Conservation (phyloP, 2,888 invertebrate genomes). For the Erannis defoliaria region DNA sequence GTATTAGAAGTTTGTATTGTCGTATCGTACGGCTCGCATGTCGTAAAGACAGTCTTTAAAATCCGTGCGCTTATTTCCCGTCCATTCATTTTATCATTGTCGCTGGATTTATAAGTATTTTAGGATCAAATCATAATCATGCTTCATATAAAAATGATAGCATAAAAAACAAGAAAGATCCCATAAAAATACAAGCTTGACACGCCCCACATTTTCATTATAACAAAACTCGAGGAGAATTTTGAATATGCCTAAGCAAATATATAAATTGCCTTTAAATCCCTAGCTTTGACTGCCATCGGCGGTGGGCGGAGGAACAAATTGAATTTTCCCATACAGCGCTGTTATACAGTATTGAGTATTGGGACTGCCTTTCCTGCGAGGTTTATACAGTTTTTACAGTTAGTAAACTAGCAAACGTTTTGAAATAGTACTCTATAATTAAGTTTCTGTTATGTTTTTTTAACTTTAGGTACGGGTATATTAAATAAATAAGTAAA, state of each 20-base stretch:
- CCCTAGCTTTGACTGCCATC: conserved; percentile 60
- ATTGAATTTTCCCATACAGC: conserved; percentile 61
- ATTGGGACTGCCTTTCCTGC: conserved; percentile 22
- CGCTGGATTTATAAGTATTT: too few species aligned
- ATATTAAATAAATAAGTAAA: too few species aligned
- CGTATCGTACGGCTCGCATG: too few species aligned
- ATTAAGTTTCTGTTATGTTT: too few species aligned
- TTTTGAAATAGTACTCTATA: too few species aligned
- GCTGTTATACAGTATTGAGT: conserved; percentile 37
- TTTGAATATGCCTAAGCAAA: conserved; percentile 46
- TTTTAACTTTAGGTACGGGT: too few species aligned
- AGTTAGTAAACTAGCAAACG: background rate
- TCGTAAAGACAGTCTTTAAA: too few species aligned
- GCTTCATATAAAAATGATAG: background rate
- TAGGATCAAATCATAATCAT: background rate
- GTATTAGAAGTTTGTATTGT: too few species aligned
- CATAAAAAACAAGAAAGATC: background rate
- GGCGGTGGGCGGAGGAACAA: conserved; percentile 57
- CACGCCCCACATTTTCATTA: conserved; percentile 21
- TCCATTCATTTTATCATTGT: too few species aligned
- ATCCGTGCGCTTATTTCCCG: too few species aligned
- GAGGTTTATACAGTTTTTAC: background rate
- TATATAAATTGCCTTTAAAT: conserved; percentile 70
- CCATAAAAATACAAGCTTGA: conserved; percentile 4
- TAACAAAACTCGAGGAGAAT: conserved; percentile 23